Evolutionary conservation across 2,113 vertebrate species (phyloP).

Genomic region (Phyllostomus discolor): DNA sequence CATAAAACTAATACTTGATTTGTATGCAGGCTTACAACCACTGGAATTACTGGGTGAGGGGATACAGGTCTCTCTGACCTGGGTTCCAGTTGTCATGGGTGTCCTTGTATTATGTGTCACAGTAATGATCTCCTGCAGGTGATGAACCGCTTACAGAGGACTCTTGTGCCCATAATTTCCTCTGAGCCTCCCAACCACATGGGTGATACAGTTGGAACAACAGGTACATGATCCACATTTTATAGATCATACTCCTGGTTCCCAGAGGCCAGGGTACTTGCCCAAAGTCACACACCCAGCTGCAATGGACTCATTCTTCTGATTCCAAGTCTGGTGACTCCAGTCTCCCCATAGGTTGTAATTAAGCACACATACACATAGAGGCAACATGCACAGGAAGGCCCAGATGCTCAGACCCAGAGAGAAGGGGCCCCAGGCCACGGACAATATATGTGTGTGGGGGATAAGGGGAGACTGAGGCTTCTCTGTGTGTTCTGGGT

Average conservation of each 20-base stretch:
- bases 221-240: not conserved
- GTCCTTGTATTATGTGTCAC: not conserved
- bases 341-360: not conserved
- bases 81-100: not conserved
- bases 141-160: not conserved
- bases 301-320: not conserved
- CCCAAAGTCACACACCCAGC: not conserved
- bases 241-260: not conserved
- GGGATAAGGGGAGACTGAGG: fast-evolving
- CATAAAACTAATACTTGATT: not conserved
- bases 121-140: not conserved
- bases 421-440: not conserved
- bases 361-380: not conserved
- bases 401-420: not conserved
- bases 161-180: not conserved
- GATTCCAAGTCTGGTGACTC: not conserved
- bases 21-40: not conserved
- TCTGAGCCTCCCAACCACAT: not conserved
- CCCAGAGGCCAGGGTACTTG: not conserved
- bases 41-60: not conserved
- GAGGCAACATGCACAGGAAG: not conserved
- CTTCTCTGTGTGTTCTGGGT: not conserved
- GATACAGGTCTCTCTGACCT: not conserved
- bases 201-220: not conserved
- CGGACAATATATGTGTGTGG: not conserved